A percentile compares a stretch with the other conserved stretches of the same genome.
phyloP scores from a whole-genome alignment of 2,113 vertebrate species.

The Melanerpes formicivorus region DNA sequence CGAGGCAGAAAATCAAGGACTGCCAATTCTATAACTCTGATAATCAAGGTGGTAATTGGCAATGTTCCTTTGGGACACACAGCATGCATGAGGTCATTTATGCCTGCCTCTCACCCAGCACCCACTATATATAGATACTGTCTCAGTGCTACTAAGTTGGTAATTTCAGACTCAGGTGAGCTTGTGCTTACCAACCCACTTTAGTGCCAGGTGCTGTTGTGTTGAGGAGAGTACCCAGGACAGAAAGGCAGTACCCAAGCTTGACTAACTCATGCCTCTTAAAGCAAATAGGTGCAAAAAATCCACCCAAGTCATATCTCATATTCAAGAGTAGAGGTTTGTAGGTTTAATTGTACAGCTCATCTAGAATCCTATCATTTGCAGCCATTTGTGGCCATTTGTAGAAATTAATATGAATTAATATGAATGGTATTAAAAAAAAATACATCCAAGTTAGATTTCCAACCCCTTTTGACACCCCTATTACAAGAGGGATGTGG shows the following conservation, averaged over 20 bases:
- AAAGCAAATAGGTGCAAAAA: background rate
- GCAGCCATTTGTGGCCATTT: background rate
- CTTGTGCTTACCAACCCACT: background rate
- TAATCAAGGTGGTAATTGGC: constrained; percentile 49
- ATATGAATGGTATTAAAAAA: background rate
- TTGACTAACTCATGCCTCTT: background rate
- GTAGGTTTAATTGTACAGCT: background rate
- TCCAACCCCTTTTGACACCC: background rate
- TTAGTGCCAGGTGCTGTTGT: background rate
- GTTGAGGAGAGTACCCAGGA: background rate
- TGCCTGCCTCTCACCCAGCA: background rate
- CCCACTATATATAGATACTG: background rate
- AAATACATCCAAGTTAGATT: background rate
- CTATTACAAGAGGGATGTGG: no score
- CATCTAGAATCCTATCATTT: background rate
- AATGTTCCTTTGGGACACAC: constrained; percentile 2
- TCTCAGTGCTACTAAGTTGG: background rate
- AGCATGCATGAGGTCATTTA: constrained; percentile 1
- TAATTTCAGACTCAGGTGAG: background rate
- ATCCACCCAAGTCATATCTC: background rate
- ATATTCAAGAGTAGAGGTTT: background rate
- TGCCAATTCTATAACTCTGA: constrained; percentile 36
- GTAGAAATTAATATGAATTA: background rate
- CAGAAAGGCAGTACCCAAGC: background rate
- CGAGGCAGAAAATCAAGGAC: constrained; percentile 43